A percentile compares a stretch with the other conserved stretches of the same genome.
Evolutionary conservation across 2,888 invertebrate genomes (phyloP).

Genomic region (Dicycla oo): DNA sequence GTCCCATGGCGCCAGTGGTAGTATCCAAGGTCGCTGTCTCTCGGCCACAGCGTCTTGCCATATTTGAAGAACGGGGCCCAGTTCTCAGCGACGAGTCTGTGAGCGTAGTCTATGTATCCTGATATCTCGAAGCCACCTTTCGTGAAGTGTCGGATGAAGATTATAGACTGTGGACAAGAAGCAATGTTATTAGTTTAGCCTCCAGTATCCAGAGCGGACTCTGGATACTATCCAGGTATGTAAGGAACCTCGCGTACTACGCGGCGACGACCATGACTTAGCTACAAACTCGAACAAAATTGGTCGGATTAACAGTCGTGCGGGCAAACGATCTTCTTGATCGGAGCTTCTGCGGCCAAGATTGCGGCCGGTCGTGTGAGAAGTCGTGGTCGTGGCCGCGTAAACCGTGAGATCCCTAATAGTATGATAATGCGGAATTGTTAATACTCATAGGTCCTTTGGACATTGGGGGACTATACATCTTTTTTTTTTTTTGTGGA

Average conservation of each 20-base stretch:
- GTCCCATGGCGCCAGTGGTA: slow-evolving; percentile 94
- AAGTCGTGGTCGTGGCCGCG: background rate
- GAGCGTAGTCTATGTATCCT: slow-evolving; percentile 95
- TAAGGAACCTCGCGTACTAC: background rate
- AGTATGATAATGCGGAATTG: background rate
- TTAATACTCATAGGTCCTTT: background rate
- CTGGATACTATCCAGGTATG: no score
- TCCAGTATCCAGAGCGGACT: no score
- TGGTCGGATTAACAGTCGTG: background rate
- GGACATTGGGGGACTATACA: background rate
- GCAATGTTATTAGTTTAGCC: background rate
- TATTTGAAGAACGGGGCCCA: slow-evolving; percentile 94
- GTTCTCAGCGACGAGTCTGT: slow-evolving; percentile 93
- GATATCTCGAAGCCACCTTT: slow-evolving; percentile 94
- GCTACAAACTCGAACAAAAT: background rate
- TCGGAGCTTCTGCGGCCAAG: background rate
- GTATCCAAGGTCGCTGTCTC: slow-evolving; percentile 93
- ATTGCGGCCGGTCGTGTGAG: background rate
- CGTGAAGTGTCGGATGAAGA: slow-evolving; percentile 93
- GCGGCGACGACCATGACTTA: background rate
- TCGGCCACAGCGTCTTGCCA: slow-evolving; percentile 92
- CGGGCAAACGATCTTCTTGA: background rate
- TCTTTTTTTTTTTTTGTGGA: no score
- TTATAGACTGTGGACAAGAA: slow-evolving; percentile 91
- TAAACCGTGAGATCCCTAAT: background rate